phyloP scores from a whole-genome alignment of 1,140 invertebrate species.

The Neoseiulus cucumeris region DNA sequence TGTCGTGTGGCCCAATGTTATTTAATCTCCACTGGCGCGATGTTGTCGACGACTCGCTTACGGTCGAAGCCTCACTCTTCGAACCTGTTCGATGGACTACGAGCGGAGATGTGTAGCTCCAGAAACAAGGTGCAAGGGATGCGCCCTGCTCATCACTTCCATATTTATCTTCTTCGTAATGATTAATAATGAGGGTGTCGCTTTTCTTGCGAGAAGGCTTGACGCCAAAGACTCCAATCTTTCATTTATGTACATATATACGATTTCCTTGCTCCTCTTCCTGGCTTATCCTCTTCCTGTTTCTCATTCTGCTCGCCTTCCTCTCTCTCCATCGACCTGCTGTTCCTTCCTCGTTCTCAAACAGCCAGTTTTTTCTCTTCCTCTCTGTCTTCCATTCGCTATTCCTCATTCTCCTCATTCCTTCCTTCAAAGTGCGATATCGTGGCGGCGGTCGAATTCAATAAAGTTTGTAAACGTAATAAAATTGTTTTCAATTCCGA shows the following conservation, averaged over 20 bases:
- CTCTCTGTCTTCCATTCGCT: no score
- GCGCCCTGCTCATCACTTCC: slow-evolving; percentile 3
- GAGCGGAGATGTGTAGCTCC: not conserved
- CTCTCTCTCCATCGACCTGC: no score
- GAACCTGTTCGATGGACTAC: not conserved
- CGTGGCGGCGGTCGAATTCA: no score
- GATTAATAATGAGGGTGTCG: slow-evolving; percentile 10
- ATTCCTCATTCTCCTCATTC: no score
- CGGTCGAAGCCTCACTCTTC: not conserved
- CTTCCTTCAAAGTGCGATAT: no score
- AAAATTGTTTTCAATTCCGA: no score
- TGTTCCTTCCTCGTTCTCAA: no score
- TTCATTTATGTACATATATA: slow-evolving; percentile 8
- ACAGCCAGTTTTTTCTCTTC: no score
- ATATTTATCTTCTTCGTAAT: slow-evolving; percentile 9
- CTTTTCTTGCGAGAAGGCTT: not conserved
- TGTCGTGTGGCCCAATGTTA: slow-evolving; percentile 8
- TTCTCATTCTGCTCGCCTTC: not conserved
- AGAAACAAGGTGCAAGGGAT: not conserved
- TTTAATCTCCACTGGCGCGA: slow-evolving; percentile 9
- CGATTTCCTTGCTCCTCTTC: not conserved
- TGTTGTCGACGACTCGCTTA: not conserved
- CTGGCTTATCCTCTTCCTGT: not conserved
- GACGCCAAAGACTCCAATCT: not conserved
- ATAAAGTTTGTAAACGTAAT: no score